phyloP scores from a whole-genome alignment of 2,797 vertebrate species.

The Sebastes nivosus region DNA sequence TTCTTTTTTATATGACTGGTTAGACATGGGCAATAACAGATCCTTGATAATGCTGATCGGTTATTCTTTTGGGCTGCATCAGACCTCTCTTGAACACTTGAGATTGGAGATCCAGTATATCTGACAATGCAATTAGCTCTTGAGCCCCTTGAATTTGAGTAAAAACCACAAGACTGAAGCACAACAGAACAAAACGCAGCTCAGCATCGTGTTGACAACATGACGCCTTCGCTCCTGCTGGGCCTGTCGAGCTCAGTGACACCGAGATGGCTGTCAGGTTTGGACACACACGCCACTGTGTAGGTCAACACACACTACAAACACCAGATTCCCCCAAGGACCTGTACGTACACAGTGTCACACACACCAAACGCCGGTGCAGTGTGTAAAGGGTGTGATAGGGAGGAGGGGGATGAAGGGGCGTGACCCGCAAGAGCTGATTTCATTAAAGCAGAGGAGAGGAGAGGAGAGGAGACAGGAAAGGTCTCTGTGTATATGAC shows the following conservation, averaged over 20 bases:
- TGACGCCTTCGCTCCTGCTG: constrained; percentile 58
- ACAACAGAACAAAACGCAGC: constrained; percentile 34
- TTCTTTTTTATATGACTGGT: neutral
- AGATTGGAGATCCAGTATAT: neutral
- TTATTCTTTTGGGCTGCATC: neutral
- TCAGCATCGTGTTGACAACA: constrained; percentile 55
- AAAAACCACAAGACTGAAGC: constrained; percentile 22
- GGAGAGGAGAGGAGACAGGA: constrained; percentile 38
- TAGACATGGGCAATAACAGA: neutral
- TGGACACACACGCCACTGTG: constrained; percentile 70
- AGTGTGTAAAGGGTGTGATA: constrained; percentile 66
- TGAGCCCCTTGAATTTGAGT: constrained; percentile 10
- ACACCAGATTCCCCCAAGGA: constrained; percentile 79
- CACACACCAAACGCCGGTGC: constrained; percentile 63
- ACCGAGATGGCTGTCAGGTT: constrained; percentile 70
- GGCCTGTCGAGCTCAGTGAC: constrained; percentile 62
- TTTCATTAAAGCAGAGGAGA: constrained; percentile 57
- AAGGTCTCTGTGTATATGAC: constrained; percentile 75
- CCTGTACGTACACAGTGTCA: constrained; percentile 75
- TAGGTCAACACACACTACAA: constrained; percentile 78
- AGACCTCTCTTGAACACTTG: neutral
- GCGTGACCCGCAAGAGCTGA: constrained; percentile 60
- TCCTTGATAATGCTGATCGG: neutral
- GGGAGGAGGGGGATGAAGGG: constrained; percentile 41
- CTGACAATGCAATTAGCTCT: neutral